Percentiles rank a stretch among this genome's conserved stretches.
These are phyloP conservation scores for Tapirus indicus DNA, from an alignment of 2,797 vertebrate species.

Conservation along the genomic window DNA sequence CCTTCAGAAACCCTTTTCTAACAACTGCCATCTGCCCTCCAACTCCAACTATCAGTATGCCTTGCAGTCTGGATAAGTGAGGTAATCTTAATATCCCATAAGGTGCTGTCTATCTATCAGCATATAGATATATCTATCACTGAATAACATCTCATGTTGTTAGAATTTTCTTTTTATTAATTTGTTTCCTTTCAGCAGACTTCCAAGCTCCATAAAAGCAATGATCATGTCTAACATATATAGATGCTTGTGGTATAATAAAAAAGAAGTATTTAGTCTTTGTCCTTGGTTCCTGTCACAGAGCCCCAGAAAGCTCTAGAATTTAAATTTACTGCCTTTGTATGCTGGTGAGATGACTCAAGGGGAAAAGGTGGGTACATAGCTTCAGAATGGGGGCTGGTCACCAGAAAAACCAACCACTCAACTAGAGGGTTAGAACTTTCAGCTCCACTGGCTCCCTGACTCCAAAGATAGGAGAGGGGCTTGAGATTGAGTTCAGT, in stretches of 20 bases:
- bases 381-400: background rate
- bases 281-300: background rate
- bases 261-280: constrained; percentile 10
- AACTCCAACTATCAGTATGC: background rate
- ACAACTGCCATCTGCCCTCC: background rate
- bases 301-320: background rate
- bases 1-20: background rate
- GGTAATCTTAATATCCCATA: background rate
- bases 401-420: background rate
- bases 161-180: background rate
- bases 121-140: background rate
- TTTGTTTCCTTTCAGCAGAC: background rate
- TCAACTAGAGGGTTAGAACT: background rate
- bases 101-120: background rate
- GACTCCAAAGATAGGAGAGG: background rate
- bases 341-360: background rate
- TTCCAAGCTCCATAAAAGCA: background rate
- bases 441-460: background rate
- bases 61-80: background rate
- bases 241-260: background rate
- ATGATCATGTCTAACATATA: constrained; percentile 9
- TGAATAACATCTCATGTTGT: background rate
- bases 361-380: background rate
- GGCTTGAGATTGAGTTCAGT: background rate
- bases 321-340: constrained; percentile 16